Evolutionary conservation across 2,797 vertebrate genomes (phyloP), one percentile per base, ranked within the genome.

Genomic region (Enteromius unitaeniatus): DNA sequence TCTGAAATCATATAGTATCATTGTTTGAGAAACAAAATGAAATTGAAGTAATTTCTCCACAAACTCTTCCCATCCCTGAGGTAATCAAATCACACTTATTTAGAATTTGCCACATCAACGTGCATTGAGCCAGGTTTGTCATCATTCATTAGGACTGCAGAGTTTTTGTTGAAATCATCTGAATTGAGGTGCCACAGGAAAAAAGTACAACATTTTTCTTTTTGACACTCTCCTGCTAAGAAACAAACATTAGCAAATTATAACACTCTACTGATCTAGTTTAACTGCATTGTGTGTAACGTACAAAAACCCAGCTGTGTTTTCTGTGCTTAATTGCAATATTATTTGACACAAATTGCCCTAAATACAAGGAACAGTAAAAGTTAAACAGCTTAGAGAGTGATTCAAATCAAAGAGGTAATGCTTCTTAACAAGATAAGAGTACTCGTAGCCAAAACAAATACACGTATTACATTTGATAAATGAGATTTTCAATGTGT

Each of bases 401-500:
- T 0, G 31, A 82, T 65, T 65, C 72, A 67, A 77, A 37, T 74
- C 68, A 67, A 82, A 67, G 23, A 67, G 15, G 31, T 67, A 51
- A 86, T 79, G 82, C 75, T 74, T 84, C 70, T 64, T 84, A 72
- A 78, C 84, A 78, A 88, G 69, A 86, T 47, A 34, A 79, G 72
- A 84, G 82, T 49, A 76, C 85, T 78, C 76, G 31, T 31, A 49
- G 40, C 26, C 55, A 73, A 81, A 81, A 37, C 69, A 64, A 49
- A 49, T 81, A n/a, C n/a, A n/a, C n/a, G n/a, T n/a, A n/a, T 73
- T 49, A 67, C 81, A 82, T 51, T 75, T 47, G n/a, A 75, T 62
- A 8, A 82, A 82, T 65, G 3, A 40, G 23, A 83, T 80, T 75
- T 77, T 85, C 47, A 91, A 87, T 82, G 85, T 92, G 89, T 89